Evolutionary conservation across 2,797 vertebrate genomes (phyloP), one percentile per base, ranked within the genome.

Genomic region (Gallinago stenura): DNA sequence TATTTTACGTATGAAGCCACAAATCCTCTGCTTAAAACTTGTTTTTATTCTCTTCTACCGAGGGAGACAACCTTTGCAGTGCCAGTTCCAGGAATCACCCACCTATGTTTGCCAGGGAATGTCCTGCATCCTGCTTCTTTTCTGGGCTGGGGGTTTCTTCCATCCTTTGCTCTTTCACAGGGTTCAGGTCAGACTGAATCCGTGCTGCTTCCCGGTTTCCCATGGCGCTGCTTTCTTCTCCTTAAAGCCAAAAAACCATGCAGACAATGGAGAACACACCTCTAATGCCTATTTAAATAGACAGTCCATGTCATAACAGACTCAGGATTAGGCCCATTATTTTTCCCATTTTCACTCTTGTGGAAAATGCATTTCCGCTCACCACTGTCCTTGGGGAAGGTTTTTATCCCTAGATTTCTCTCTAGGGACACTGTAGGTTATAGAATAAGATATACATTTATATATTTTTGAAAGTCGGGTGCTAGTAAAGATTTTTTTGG

Each of bases 351-450:
- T 80, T 43, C 13, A 5, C 26, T 15, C 33, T 10, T 8, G 53
- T 21, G 31, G 33, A n/a, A 10, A 19, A 45, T 0, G 1, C 1
- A 3, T 68, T 85, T 78, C 43, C 31, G 20, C 15, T 60, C 37
- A 7, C 28, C 0, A 0, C 16, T 17, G 11, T 4, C 12, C 6
- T 41, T 0, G 0, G 6, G 0, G 3, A 53, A 41, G 22, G 15
- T 3, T 83, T 78, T 78, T 45, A 8, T 26, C 57, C 50, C 41
- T 53, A 4, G 8, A 28, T 53, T 84, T 8, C 26, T 80, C 31
- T 45, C 56, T 66, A 1, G 11, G 46, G 33, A 3, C 11, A 1
- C 4, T 6, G 3, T 16, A 2, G 0, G 12, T 9, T 61, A n/a
- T 21, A n/a, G 39, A 53, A 12, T 6, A 12, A 50, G 25, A 9